Conservation (phyloP, 2,888 invertebrate species). For the Dinocampus coccinellae region DNA sequence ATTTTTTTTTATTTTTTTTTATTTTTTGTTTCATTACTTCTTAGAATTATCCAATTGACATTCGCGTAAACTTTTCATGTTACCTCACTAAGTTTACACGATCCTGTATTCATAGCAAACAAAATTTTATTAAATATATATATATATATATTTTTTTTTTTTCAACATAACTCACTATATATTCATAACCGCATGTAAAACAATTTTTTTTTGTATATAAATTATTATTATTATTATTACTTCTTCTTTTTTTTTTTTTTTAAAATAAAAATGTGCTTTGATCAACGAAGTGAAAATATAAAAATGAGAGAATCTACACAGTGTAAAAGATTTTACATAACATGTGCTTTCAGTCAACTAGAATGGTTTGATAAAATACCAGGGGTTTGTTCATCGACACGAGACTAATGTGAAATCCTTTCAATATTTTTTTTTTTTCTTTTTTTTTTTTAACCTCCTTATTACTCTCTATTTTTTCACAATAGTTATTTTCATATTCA, state of each 20-base stretch:
- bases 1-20: neutral
- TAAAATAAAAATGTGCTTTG: neutral
- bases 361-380: constrained; percentile 27
- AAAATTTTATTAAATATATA: too few relatives aligned
- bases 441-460: neutral
- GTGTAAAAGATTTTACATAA: constrained; percentile 7
- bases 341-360: constrained; percentile 17
- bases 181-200: neutral
- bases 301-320: constrained; percentile 1
- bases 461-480: neutral
- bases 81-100: neutral
- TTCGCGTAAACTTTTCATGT: neutral
- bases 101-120: neutral
- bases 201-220: neutral
- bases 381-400: constrained; percentile 18
- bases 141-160: neutral
- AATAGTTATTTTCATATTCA: neutral
- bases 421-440: neutral
- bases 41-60: neutral
- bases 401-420: constrained; percentile 16
- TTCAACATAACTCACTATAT: neutral
- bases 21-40: neutral
- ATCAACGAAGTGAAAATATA: neutral
- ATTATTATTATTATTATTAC: too few relatives aligned
- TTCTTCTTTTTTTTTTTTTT: neutral